phyloP scores from a whole-genome alignment of 2,113 vertebrate genomes.

The Chionodraco myersi region DNA sequence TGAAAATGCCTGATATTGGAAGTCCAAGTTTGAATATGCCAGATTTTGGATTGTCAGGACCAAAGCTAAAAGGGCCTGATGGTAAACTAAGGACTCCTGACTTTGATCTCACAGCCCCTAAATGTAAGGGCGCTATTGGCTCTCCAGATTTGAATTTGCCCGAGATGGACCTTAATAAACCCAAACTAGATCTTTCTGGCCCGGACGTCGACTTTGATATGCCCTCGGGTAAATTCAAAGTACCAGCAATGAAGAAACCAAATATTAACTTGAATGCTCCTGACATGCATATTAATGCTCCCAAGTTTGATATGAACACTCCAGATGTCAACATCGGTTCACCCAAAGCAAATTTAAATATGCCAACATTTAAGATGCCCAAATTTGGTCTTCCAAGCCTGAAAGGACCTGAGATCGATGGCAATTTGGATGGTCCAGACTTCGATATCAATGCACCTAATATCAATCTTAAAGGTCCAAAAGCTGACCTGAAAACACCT shows the following conservation, averaged over 20 bases:
- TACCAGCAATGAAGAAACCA: conserved; percentile 32
- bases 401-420: conserved; percentile 51
- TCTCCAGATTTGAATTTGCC: conserved; percentile 27
- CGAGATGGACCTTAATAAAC: not conserved
- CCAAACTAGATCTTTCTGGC: conserved; percentile 8
- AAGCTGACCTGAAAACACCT: not conserved
- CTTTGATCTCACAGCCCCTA: conserved; percentile 21
- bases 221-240: conserved; percentile 34
- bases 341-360: conserved; percentile 58
- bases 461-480: conserved; percentile 36
- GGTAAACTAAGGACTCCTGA: conserved; percentile 26
- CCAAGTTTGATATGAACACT: conserved; percentile 51
- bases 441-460: conserved; percentile 47
- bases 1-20: too few relatives aligned
- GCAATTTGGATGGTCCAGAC: conserved; percentile 53
- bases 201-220: conserved; percentile 22
- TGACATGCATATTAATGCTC: conserved; percentile 31
- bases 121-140: not conserved
- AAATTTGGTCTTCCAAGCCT: conserved; percentile 46
- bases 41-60: conserved; percentile 20
- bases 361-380: conserved; percentile 66
- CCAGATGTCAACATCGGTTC: conserved; percentile 62
- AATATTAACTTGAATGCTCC: conserved; percentile 27
- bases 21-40: conserved; percentile 8
- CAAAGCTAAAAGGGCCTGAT: conserved; percentile 28